Conservation (phyloP, 2,113 vertebrate genomes). For the Mixornis gularis region DNA sequence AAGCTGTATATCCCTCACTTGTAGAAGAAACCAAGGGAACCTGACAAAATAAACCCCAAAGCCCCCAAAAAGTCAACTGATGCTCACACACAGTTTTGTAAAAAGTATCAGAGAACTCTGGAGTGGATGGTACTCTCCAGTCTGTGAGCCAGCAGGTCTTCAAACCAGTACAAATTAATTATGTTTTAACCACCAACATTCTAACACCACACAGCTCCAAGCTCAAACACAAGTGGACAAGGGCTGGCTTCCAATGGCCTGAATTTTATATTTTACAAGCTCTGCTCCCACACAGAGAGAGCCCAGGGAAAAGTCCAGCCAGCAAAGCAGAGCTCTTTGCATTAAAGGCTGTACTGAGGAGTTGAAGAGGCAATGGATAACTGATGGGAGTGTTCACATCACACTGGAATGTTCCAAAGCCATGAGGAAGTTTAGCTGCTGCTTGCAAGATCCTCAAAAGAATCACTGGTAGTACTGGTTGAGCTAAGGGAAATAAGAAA, state of each 20-base stretch:
- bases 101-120: not conserved
- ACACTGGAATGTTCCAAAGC: not conserved
- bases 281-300: not conserved
- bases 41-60: conserved; percentile 62
- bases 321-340: not conserved
- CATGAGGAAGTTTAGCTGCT: not conserved
- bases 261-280: not conserved
- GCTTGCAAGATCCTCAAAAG: not conserved
- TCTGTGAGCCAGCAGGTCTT: not conserved
- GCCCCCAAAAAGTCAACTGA: not conserved
- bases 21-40: conserved; percentile 87
- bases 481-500: not conserved
- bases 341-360: not conserved
- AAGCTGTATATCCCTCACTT: conserved; percentile 78
- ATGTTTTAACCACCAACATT: not conserved
- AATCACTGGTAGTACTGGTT: not conserved
- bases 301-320: not conserved
- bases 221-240: not conserved
- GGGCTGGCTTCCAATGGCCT: not conserved
- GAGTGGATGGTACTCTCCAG: not conserved
- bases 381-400: not conserved
- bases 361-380: not conserved
- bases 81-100: not conserved
- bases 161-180: not conserved
- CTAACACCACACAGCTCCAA: not conserved